Conservation (phyloP, 2,113 vertebrate genomes). For the Onychostruthus taczanowskii region DNA sequence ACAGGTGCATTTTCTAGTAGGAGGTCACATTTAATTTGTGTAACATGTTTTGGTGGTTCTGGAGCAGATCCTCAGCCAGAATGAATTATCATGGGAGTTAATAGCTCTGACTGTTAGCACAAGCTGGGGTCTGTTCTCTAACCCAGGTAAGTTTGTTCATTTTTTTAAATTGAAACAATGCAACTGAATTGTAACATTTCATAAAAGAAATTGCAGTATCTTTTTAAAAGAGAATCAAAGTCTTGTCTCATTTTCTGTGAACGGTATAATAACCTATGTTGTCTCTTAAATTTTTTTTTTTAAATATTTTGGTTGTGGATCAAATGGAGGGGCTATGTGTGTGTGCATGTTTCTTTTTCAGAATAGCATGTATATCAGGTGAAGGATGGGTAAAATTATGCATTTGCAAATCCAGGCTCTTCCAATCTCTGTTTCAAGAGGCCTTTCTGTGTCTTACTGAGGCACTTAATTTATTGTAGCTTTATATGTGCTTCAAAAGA, state of each 20-base stretch:
- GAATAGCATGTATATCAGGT: neutral
- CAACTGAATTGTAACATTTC: neutral
- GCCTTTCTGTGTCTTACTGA: neutral
- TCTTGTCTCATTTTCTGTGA: neutral
- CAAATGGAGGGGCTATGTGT: neutral
- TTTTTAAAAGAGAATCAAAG: neutral
- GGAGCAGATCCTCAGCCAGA: neutral
- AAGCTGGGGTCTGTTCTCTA: neutral
- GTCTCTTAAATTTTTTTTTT: neutral
- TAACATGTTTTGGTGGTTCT: neutral
- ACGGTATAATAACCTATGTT: neutral
- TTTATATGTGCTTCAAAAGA: neutral
- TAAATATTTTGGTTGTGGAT: neutral
- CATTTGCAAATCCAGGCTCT: neutral
- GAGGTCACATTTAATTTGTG: neutral
- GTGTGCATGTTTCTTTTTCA: neutral
- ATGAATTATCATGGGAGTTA: neutral
- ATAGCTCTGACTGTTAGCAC: neutral
- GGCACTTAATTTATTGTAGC: neutral
- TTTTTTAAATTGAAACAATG: neutral
- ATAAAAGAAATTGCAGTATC: neutral
- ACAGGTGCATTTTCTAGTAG: conserved; percentile 22
- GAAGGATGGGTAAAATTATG: neutral
- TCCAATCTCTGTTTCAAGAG: neutral
- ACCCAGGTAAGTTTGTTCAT: neutral